Conservation (phyloP, 2,888 invertebrate genomes). For the Cosmorhoe ocellata region DNA sequence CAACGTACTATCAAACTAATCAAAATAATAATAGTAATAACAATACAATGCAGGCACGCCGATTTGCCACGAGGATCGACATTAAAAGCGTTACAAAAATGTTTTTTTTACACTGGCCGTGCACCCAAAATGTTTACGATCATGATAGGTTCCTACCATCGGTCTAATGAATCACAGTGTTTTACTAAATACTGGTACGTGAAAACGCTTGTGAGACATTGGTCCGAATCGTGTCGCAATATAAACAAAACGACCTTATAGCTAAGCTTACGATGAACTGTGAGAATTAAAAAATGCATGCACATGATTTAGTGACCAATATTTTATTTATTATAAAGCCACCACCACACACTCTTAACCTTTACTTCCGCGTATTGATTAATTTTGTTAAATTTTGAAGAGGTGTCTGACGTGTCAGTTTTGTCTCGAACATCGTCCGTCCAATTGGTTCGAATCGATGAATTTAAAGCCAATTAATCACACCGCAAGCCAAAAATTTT, state of each 20-base stretch:
- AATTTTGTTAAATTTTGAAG: conserved; percentile 76
- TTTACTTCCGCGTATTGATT: conserved; percentile 73
- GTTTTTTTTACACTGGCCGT: conserved; percentile 62
- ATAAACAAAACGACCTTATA: conserved; percentile 65
- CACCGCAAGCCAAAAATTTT: conserved; percentile 80
- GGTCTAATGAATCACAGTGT: conserved; percentile 44
- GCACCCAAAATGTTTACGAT: conserved; percentile 58
- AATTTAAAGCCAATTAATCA: conserved; percentile 76
- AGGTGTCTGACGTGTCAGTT: conserved; percentile 53
- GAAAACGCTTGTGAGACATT: conserved; percentile 36
- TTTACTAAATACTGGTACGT: not conserved
- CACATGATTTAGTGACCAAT: conserved; percentile 75
- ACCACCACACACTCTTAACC: conserved; percentile 83
- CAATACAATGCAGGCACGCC: conserved; percentile 14
- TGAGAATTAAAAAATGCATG: conserved; percentile 77
- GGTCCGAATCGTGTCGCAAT: conserved; percentile 49
- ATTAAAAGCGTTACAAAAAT: conserved; percentile 45
- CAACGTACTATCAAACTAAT: not conserved
- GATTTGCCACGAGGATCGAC: conserved; percentile 22
- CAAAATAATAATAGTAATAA: not conserved
- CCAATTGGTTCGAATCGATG: conserved; percentile 41
- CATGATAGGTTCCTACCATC: conserved; percentile 39
- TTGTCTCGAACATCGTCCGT: conserved; percentile 41
- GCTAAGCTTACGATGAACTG: conserved; percentile 72
- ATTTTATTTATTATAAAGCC: conserved; percentile 68